Evolutionary conservation across 2,797 vertebrate genomes (phyloP).

Genomic region (Phoeniculus purpureus): DNA sequence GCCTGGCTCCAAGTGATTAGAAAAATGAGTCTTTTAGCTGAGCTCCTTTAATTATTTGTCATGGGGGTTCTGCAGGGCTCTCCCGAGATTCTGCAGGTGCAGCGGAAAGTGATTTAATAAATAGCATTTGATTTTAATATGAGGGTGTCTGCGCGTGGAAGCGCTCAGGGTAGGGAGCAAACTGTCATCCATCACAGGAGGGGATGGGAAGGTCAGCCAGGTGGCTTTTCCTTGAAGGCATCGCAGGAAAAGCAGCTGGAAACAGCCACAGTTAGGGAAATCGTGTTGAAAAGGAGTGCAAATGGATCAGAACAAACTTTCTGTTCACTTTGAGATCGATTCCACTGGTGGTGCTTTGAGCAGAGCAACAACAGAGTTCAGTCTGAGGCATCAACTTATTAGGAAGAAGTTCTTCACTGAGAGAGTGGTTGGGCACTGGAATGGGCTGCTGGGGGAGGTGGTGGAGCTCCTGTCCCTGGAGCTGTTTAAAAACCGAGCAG

Average conservation of each 20-base stretch:
- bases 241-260: slow-evolving; percentile 9
- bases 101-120: slow-evolving; percentile 69
- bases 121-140: slow-evolving; percentile 32
- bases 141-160: slow-evolving; percentile 7
- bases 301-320: neutral
- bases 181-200: slow-evolving; percentile 63
- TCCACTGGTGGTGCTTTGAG: neutral
- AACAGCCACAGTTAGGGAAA: slow-evolving; percentile 47
- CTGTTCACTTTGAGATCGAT: neutral
- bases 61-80: slow-evolving; percentile 45
- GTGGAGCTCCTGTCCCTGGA: too few species aligned
- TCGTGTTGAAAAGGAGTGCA: neutral
- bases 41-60: slow-evolving; percentile 62
- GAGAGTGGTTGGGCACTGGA: too few species aligned
- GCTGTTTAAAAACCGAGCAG: too few species aligned
- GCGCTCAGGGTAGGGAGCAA: slow-evolving; percentile 48
- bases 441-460: too few species aligned
- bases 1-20: slow-evolving; percentile 60
- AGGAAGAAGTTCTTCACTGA: too few species aligned
- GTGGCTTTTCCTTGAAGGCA: slow-evolving; percentile 42
- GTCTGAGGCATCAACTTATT: neutral
- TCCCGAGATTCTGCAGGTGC: slow-evolving; percentile 60
- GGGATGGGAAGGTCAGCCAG: slow-evolving; percentile 42
- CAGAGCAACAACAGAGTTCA: neutral
- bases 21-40: slow-evolving; percentile 67